Percentiles rank a stretch among this genome's conserved stretches.
phyloP scores from a whole-genome alignment of 2,888 invertebrate genomes.

The Eupithecia pulchellata region DNA sequence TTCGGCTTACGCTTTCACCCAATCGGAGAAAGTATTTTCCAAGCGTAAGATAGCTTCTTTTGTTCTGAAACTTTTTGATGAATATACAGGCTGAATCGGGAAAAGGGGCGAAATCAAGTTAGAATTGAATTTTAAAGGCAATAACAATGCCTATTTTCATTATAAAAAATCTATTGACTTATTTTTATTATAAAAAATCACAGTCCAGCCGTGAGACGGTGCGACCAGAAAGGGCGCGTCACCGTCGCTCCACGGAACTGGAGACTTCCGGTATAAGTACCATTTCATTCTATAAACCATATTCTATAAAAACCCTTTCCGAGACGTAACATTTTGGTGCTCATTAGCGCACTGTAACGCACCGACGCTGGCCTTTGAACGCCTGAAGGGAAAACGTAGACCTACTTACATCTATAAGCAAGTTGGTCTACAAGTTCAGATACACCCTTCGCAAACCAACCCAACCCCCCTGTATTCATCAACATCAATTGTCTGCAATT shows the following conservation, averaged over 20 bases:
- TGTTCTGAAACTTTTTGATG: slow-evolving; percentile 1
- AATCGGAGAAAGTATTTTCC: slow-evolving; percentile 51
- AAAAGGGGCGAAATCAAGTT: background rate
- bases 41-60: slow-evolving; percentile 8
- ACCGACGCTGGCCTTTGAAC: background rate
- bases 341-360: background rate
- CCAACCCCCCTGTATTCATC: slow-evolving; percentile 1
- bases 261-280: background rate
- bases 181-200: background rate
- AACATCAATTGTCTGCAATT: slow-evolving; percentile 5
- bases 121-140: background rate
- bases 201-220: background rate
- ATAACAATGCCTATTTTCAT: background rate
- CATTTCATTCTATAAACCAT: background rate
- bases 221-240: background rate
- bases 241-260: background rate
- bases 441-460: background rate
- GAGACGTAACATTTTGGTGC: background rate
- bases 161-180: background rate
- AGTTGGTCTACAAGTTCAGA: background rate
- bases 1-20: slow-evolving; percentile 37
- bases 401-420: too few species aligned
- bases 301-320: background rate
- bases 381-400: background rate
- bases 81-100: background rate